A percentile compares a stretch with the other conserved stretches of the same genome.
These are phyloP conservation scores for Beroe forskalii DNA, from an alignment of 37 sponge, comb jelly and placozoan species.

Conservation along the genomic window DNA sequence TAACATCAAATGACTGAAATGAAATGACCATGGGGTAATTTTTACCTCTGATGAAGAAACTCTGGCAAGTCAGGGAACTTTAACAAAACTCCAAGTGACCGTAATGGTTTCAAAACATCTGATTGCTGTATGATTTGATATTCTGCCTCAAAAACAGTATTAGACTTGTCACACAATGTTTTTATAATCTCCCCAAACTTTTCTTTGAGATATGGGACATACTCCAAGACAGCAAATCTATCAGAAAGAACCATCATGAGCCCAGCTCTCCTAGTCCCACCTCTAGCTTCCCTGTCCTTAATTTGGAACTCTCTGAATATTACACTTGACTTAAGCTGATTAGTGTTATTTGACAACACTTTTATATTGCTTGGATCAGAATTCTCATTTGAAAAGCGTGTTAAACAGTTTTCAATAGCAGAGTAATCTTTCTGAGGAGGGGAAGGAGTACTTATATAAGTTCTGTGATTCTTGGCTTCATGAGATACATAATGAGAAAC, in stretches of 20 bases:
- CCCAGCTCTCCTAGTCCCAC: background rate
- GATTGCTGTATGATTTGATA: background rate
- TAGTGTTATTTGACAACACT: background rate
- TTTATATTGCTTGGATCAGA: constrained; percentile 3
- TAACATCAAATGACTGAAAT: no score
- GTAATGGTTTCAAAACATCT: background rate
- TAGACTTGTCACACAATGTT: constrained; percentile 25
- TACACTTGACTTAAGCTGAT: constrained; percentile 9
- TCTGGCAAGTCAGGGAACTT: background rate
- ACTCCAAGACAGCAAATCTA: constrained; percentile 23
- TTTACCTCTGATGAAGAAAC: constrained; percentile 25
- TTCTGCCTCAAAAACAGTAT: background rate
- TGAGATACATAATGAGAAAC: constrained; percentile 2
- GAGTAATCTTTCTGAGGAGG: constrained; percentile 50
- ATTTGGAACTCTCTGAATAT: constrained; percentile 13
- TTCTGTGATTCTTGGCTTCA: constrained; percentile 25
- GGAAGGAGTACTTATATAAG: constrained; percentile 30
- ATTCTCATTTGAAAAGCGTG: background rate
- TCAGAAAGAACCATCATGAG: constrained; percentile 50
- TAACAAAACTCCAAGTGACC: constrained; percentile 21
- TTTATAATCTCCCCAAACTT: constrained; percentile 15
- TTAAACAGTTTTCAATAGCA: background rate
- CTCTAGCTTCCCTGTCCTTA: constrained; percentile 8
- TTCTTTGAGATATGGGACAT: background rate
- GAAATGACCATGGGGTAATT: no score